A percentile compares a stretch with the other conserved stretches of the same genome.
Evolutionary conservation across 2,888 invertebrate genomes (phyloP).

Genomic region (Lasioglossum marginatum): DNA sequence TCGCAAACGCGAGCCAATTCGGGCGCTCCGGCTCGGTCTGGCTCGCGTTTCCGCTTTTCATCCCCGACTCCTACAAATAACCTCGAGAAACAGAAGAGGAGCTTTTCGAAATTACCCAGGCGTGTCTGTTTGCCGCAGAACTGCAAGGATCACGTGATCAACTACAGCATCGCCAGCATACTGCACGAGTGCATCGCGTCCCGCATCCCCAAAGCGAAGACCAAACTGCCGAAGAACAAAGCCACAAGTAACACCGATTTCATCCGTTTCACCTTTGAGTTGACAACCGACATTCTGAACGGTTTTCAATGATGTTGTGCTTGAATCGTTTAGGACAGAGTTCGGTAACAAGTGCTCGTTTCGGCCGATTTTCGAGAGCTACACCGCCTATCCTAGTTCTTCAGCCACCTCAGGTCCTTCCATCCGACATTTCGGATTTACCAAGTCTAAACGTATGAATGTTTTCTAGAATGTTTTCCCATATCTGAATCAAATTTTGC

Average conservation of each 20-base stretch:
- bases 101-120: not conserved
- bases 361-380: no score
- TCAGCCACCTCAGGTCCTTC: no score
- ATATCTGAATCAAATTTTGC: no score
- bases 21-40: not conserved
- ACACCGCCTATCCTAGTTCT: no score
- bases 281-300: not conserved
- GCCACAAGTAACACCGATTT: slow-evolving; percentile 72
- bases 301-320: no score
- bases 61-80: not conserved
- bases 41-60: not conserved
- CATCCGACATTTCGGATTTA: no score
- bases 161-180: slow-evolving; percentile 86
- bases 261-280: not conserved
- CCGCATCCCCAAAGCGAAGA: slow-evolving; percentile 81
- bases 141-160: slow-evolving; percentile 86
- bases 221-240: slow-evolving; percentile 75
- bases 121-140: slow-evolving; percentile 81
- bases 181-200: slow-evolving; percentile 87
- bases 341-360: no score
- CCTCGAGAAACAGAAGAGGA: not conserved
- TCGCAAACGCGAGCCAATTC: slow-evolving; percentile 2
- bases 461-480: no score
- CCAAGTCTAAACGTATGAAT: no score
- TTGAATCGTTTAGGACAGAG: no score